These are phyloP conservation scores for Sipha flava DNA, from an alignment of 1,140 invertebrate species.

Conservation along the genomic window DNA sequence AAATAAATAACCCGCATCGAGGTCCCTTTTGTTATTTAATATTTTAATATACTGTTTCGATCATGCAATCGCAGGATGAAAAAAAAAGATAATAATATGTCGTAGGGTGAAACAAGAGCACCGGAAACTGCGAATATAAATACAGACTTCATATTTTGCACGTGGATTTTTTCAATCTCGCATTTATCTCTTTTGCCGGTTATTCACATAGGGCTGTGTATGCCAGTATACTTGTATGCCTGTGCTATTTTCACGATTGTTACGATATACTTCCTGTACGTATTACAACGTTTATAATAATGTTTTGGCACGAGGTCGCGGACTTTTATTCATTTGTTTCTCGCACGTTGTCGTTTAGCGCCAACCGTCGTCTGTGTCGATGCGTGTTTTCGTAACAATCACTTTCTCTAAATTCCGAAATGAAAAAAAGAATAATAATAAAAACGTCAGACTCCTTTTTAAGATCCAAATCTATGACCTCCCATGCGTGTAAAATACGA, in stretches of 20 bases:
- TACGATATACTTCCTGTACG: neutral
- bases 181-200: no score
- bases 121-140: conserved; percentile 30
- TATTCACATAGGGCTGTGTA: no score
- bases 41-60: neutral
- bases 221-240: no score
- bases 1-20: conserved; percentile 5
- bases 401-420: neutral
- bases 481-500: neutral
- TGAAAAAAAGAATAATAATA: neutral
- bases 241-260: neutral
- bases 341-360: neutral
- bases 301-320: neutral
- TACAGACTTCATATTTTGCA: neutral
- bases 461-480: neutral
- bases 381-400: neutral
- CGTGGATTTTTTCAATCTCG: no score
- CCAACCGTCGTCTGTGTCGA: neutral
- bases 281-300: no score
- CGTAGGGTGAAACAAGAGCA: neutral
- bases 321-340: neutral
- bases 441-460: neutral
- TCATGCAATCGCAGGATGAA: neutral
- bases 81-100: neutral
- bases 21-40: neutral